A percentile compares a stretch with the other conserved stretches of the same genome.
phyloP scores from a whole-genome alignment of 2,888 invertebrate species.

The Neoaliturus tenellus region DNA sequence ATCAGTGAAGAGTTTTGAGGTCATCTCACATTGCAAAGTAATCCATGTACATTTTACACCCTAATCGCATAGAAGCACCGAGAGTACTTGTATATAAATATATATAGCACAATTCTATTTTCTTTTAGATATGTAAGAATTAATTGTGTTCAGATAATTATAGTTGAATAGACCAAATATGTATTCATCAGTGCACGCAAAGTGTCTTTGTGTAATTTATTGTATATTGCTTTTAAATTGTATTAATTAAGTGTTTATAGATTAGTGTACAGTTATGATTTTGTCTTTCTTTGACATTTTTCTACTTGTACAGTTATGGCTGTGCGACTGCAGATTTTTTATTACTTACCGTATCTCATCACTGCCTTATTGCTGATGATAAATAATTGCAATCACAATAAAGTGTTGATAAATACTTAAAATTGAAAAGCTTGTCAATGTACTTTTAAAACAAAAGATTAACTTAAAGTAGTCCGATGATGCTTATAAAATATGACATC shows the following conservation, averaged over 20 bases:
- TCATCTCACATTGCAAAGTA: neutral
- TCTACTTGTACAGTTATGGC: slow-evolving; percentile 15
- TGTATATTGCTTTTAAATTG: slow-evolving; percentile 29
- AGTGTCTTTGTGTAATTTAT: neutral
- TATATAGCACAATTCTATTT: slow-evolving; percentile 25
- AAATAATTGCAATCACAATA: neutral
- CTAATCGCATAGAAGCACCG: neutral
- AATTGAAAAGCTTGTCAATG: no score
- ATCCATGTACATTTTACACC: neutral
- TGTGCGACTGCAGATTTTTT: neutral
- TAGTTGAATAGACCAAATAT: slow-evolving; percentile 39
- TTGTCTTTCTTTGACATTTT: neutral
- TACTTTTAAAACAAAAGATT: no score
- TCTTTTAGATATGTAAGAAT: slow-evolving; percentile 26
- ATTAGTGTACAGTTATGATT: slow-evolving; percentile 33
- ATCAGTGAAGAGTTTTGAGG: neutral
- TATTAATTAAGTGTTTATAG: slow-evolving; percentile 19
- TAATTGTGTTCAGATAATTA: slow-evolving; percentile 46
- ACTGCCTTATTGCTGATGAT: slow-evolving; percentile 23
- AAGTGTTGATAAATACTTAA: neutral
- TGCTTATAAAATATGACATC: no score
- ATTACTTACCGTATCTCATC: neutral
- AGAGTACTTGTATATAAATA: slow-evolving; percentile 29
- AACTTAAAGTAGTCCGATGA: no score
- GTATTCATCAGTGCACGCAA: neutral